Conservation (phyloP, 92 coral and sea anemone genomes). For the Porites divaricata region DNA sequence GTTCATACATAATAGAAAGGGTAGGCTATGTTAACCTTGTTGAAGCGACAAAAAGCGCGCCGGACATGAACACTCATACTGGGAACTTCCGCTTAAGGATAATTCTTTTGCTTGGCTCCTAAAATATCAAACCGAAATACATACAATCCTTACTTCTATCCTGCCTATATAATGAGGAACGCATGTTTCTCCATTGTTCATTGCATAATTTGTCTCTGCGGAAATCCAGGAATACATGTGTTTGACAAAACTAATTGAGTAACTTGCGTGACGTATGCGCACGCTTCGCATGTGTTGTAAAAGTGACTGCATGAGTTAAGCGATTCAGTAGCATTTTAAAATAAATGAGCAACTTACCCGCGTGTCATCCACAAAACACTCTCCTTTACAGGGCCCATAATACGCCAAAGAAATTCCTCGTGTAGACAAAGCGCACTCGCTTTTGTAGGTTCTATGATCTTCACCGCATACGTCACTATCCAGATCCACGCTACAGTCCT, state of each 20-base stretch:
- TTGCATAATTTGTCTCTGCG: too few relatives aligned
- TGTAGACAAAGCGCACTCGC: constrained; percentile 70
- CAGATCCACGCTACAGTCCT: constrained; percentile 16
- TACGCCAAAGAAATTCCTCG: constrained; percentile 77
- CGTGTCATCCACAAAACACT: constrained; percentile 57
- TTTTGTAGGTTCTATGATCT: constrained; percentile 77
- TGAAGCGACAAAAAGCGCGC: neutral
- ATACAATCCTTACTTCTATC: too few relatives aligned
- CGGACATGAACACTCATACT: too few relatives aligned
- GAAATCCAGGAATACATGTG: neutral
- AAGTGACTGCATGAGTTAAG: neutral
- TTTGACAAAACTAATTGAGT: neutral
- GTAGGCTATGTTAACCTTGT: neutral
- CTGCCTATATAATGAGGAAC: too few relatives aligned
- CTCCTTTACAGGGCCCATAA: constrained; percentile 81
- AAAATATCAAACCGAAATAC: too few relatives aligned
- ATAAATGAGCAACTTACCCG: constrained; percentile 1
- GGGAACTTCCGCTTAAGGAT: too few relatives aligned
- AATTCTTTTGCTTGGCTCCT: too few relatives aligned
- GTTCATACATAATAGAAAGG: neutral
- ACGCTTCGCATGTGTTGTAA: neutral
- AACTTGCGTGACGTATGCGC: neutral
- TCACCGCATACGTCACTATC: constrained; percentile 79
- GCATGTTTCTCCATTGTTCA: too few relatives aligned
- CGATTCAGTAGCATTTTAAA: neutral